These are phyloP conservation scores for Lepus townsendii DNA, from an alignment of 2,797 vertebrate genomes.

Conservation along the genomic window DNA sequence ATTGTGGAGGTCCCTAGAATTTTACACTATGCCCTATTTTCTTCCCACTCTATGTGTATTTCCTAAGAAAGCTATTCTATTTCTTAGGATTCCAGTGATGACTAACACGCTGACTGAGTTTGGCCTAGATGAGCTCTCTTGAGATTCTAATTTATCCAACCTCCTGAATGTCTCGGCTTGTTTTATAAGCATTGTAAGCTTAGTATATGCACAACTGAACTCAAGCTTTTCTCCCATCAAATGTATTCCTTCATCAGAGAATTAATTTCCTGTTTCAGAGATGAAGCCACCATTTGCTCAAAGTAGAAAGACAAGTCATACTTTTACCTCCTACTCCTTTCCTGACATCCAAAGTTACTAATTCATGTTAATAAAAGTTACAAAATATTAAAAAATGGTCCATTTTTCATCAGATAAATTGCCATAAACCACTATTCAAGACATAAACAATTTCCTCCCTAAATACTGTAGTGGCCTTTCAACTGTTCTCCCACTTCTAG, in stretches of 20 bases:
- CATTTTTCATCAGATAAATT: constrained; percentile 30
- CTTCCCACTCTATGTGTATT: neutral
- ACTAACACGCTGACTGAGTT: neutral
- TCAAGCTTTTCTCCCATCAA: neutral
- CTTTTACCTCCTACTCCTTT: neutral
- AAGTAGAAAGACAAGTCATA: constrained; percentile 36
- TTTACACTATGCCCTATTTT: constrained; percentile 12
- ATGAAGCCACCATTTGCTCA: constrained; percentile 21
- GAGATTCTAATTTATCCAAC: neutral
- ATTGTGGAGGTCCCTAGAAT: neutral
- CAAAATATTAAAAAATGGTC: neutral
- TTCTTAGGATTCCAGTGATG: neutral
- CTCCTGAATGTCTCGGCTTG: neutral
- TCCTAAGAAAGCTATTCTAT: constrained; percentile 11
- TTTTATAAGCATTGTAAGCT: neutral
- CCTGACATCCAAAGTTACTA: neutral
- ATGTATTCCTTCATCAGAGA: constrained; percentile 13
- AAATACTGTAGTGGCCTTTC: neutral
- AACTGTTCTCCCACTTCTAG: neutral
- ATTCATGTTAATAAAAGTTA: constrained; percentile 16
- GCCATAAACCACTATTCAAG: neutral
- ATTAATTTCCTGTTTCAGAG: neutral
- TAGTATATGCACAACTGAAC: neutral
- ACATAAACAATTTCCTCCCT: neutral
- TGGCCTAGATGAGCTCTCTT: neutral